phyloP scores from a whole-genome alignment of 2,888 invertebrate genomes.

The Panopea generosa region DNA sequence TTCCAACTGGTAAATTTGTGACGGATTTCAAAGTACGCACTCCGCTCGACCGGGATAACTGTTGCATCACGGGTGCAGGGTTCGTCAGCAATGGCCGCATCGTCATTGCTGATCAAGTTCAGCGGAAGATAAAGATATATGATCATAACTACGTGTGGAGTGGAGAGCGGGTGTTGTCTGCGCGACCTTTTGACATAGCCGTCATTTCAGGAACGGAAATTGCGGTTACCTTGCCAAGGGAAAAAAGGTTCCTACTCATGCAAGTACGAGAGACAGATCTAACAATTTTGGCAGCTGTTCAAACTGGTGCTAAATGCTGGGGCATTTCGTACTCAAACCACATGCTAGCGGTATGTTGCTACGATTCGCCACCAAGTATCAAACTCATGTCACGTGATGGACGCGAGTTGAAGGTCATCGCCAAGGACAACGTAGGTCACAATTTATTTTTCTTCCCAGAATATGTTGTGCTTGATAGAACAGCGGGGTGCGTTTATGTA shows the following conservation, averaged over 20 bases:
- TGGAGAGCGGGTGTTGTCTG: conserved; percentile 63
- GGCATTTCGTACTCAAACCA: conserved; percentile 65
- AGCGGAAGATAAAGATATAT: conserved; percentile 64
- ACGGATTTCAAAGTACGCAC: conserved; percentile 62
- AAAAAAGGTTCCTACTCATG: conserved; percentile 62
- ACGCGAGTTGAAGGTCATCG: conserved; percentile 64
- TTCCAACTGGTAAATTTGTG: conserved; percentile 56
- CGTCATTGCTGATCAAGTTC: conserved; percentile 64
- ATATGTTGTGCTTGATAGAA: conserved; percentile 63
- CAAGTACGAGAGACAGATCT: conserved; percentile 61
- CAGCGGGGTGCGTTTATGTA: conserved; percentile 59
- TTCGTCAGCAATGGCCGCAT: conserved; percentile 60
- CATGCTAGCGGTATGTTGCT: conserved; percentile 66
- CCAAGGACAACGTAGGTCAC: conserved; percentile 64
- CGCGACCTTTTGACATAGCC: conserved; percentile 62
- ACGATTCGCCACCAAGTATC: conserved; percentile 64
- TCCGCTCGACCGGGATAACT: conserved; percentile 66
- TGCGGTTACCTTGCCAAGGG: conserved; percentile 64
- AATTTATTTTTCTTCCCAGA: conserved; percentile 70
- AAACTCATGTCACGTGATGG: conserved; percentile 70
- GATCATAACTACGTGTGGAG: conserved; percentile 61
- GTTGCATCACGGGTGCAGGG: conserved; percentile 65
- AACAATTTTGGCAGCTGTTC: conserved; percentile 59
- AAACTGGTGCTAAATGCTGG: conserved; percentile 69
- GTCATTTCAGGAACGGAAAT: conserved; percentile 58